A percentile compares a stretch with the other conserved stretches of the same genome.
Evolutionary conservation across 2,797 vertebrate genomes (phyloP).

Genomic region (Lepilemur ruficaudatus): DNA sequence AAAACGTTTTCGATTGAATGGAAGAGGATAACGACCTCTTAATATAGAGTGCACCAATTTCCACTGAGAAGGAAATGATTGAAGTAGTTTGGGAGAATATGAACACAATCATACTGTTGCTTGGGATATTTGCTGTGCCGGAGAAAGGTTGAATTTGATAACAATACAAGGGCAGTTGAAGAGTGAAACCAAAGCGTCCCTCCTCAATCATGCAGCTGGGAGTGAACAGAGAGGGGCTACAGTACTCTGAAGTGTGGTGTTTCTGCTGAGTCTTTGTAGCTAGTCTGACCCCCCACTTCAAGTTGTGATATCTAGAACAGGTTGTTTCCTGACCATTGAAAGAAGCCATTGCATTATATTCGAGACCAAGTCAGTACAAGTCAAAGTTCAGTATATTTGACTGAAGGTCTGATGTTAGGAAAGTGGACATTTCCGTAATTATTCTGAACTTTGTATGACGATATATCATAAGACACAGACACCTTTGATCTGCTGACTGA

Average conservation of each 20-base stretch:
- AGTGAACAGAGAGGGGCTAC: background rate
- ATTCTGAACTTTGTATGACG: background rate
- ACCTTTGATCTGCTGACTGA: conserved; percentile 47
- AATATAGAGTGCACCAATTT: background rate
- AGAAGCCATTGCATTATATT: background rate
- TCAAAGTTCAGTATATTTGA: background rate
- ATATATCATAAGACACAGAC: conserved; percentile 35
- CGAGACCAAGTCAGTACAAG: background rate
- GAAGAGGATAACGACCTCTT: background rate
- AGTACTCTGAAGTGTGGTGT: background rate
- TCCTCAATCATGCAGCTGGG: background rate
- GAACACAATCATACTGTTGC: background rate
- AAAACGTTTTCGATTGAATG: background rate
- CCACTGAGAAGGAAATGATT: background rate
- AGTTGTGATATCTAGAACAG: background rate
- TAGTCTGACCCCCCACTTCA: background rate
- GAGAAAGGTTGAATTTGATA: background rate
- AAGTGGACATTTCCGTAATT: background rate
- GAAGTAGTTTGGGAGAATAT: background rate
- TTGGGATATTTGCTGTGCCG: background rate
- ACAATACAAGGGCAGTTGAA: background rate
- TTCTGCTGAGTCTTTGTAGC: background rate
- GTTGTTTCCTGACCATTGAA: background rate
- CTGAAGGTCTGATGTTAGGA: background rate
- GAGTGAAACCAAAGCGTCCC: background rate